phyloP scores from a whole-genome alignment of 1,140 invertebrate genomes.

The Venustaconcha ellipsiformis region DNA sequence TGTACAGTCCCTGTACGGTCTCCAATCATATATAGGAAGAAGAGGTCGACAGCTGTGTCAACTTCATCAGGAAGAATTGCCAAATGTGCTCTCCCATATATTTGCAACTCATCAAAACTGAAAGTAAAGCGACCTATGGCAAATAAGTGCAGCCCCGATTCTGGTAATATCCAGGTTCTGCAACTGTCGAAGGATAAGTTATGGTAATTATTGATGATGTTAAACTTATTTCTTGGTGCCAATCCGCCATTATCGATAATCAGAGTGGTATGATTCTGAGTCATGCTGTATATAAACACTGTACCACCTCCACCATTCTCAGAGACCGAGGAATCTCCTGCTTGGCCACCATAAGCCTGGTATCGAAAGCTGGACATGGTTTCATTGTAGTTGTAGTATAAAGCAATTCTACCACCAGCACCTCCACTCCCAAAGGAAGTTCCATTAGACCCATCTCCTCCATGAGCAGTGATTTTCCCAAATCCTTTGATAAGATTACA shows the following conservation, averaged over 20 bases:
- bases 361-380: conserved; percentile 53
- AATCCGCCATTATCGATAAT: conserved; percentile 54
- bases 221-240: conserved; percentile 36
- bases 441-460: conserved; percentile 43
- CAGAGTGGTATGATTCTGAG: conserved; percentile 50
- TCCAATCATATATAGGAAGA: conserved; percentile 56
- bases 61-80: conserved; percentile 52
- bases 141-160: conserved; percentile 50
- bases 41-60: conserved; percentile 40
- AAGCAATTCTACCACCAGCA: conserved; percentile 52
- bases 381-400: conserved; percentile 52
- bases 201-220: conserved; percentile 46
- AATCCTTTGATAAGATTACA: conserved; percentile 53
- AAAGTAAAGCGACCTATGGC: conserved; percentile 44
- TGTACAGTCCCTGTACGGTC: conserved; percentile 56
- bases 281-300: conserved; percentile 56
- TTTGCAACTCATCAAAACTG: conserved; percentile 55
- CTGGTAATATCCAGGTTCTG: conserved; percentile 55
- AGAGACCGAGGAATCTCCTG: conserved; percentile 31
- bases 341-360: conserved; percentile 45
- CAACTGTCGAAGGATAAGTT: conserved; percentile 47
- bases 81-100: conserved; percentile 53
- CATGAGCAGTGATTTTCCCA: conserved; percentile 53
- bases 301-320: conserved; percentile 57
- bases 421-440: conserved; percentile 47